phyloP scores from a whole-genome alignment of 1,140 invertebrate genomes.

The Ceratosolen solmsi region DNA sequence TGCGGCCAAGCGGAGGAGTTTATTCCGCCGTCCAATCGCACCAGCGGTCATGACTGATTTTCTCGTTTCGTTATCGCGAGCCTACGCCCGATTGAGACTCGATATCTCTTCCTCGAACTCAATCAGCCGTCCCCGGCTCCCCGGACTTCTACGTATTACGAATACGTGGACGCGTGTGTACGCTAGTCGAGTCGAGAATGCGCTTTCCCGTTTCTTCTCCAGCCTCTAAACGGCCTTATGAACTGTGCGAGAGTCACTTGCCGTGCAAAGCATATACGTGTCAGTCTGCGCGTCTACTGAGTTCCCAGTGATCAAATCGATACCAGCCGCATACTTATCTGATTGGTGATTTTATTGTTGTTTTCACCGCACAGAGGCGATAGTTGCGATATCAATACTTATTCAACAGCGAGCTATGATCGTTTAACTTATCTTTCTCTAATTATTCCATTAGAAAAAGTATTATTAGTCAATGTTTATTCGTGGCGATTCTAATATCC shows the following conservation, averaged over 20 bases:
- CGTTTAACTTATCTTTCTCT: background rate
- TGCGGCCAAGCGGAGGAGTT: conserved; percentile 47
- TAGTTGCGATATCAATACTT: background rate
- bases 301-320: background rate
- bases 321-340: background rate
- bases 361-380: no score
- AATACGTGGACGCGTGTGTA: conserved; percentile 31
- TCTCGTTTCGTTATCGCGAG: conserved; percentile 56
- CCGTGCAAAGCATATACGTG: background rate
- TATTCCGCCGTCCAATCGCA: conserved; percentile 32
- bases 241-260: conserved; percentile 30
- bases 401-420: background rate
- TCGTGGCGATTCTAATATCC: background rate
- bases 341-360: conserved; percentile 33
- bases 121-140: conserved; percentile 45
- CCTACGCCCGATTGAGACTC: conserved; percentile 38
- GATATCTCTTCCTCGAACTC: conserved; percentile 58
- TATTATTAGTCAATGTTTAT: background rate
- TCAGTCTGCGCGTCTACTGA: background rate
- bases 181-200: conserved; percentile 52
- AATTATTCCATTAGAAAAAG: background rate
- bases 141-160: conserved; percentile 2
- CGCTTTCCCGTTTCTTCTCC: conserved; percentile 50
- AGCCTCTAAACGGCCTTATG: conserved; percentile 18
- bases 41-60: conserved; percentile 54